Base-by-base conservation (phyloP, 2,888 invertebrate species). In the Trichopoda pennipes region DNA sequence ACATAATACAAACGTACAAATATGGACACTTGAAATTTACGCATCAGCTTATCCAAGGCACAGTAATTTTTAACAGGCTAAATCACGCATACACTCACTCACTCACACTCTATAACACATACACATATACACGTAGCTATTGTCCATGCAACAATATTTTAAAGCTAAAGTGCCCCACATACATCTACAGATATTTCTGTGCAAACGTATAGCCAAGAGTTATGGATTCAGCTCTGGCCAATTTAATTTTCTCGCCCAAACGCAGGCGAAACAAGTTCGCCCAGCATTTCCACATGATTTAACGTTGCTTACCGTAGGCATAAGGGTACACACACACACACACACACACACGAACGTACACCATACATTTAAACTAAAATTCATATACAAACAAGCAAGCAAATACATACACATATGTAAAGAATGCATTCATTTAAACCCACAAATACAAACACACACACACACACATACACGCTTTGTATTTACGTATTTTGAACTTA, bases 221-320 rank as follows among this genome's bases (percentile, higher is more conserved):
- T 86, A 86, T 86, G 86, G 86, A 86, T 84, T 85, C 86, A 86
- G 85, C 85, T 85, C 83, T 86, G 87, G 87, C 85, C 87, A 87
- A 87, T 87, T 87, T 87, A 87, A 87, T 87, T 86, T 87, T 87
- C 87, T 87, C 87, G 85, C 87, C 86, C 86, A 85, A 86, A 80
- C 77, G 77, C 80, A 80, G 76, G 80, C 84, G 85, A 84, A 81
- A 84, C 80, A 77, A 73, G 81, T 83, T 81, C 84, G 83, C 79
- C 85, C 84, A 83, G 84, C 81, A 83, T 85, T 85, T 83, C 84
- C 85, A 85, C 81, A 84, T 85, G 83, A 85, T 85, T 85, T 85
- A 85, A 85, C 83, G 77, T 84, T 80, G 81, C 84, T 81, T 82
- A 82, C 82, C 82, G 82, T 75, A 75, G 82, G 79, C 79, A 82